Percentiles rank a stretch among this genome's conserved stretches.
Conservation (phyloP, 2,113 vertebrate genomes). For the Ochotona curzoniae region DNA sequence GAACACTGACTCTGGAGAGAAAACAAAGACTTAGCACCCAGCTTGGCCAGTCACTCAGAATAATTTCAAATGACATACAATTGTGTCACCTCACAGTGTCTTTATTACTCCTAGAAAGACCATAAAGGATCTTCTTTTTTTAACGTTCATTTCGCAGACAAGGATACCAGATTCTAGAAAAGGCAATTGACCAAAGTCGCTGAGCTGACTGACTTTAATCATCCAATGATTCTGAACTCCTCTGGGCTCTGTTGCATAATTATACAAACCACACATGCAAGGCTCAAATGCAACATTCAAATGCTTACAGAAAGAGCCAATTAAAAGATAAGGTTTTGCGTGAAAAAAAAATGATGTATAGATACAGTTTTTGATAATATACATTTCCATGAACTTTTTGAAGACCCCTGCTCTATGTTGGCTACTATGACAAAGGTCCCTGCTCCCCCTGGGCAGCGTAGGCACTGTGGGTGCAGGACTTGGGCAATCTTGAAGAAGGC, state of each 20-base stretch:
- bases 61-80: constrained; percentile 18
- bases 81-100: background rate
- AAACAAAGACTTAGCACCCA: background rate
- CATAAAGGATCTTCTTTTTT: background rate
- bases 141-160: background rate
- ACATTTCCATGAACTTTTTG: no score
- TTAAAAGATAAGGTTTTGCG: no score
- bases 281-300: no score
- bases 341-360: no score
- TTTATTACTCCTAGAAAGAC: background rate
- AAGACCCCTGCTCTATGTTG: background rate
- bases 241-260: background rate
- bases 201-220: background rate
- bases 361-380: no score
- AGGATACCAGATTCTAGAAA: background rate
- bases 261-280: background rate
- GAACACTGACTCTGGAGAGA: background rate
- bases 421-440: background rate
- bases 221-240: background rate
- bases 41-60: background rate
- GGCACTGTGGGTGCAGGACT: background rate
- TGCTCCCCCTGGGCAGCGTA: background rate
- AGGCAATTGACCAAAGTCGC: background rate
- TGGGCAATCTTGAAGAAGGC: background rate
- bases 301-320: no score